phyloP scores from a whole-genome alignment of 1,140 invertebrate genomes.

The Leguminivora glycinivorella region DNA sequence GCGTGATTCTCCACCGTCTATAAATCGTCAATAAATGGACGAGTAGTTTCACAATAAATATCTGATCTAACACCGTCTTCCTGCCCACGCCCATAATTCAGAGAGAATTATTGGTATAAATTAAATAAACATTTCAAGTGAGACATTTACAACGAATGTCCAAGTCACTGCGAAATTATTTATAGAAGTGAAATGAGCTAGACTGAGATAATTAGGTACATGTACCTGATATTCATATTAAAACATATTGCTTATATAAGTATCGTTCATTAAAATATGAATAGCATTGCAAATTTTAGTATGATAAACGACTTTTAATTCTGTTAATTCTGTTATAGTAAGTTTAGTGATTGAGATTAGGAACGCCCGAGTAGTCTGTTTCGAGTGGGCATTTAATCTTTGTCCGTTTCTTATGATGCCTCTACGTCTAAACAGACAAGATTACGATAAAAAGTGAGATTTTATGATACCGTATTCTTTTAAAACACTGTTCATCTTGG shows the following conservation, averaged over 20 bases:
- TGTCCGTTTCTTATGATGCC: conserved; percentile 46
- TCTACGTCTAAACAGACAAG: conserved; percentile 47
- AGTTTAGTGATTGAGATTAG: conserved; percentile 33
- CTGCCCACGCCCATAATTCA: conserved; percentile 66
- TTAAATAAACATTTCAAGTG: conserved; percentile 72
- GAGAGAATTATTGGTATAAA: conserved; percentile 69
- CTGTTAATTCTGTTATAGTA: background rate
- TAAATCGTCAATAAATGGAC: conserved; percentile 59
- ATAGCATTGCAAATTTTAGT: background rate
- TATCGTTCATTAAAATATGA: background rate
- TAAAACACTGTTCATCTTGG: conserved; percentile 72
- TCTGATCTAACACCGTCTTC: conserved; percentile 68
- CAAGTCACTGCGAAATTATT: conserved; percentile 56
- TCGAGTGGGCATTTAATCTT: conserved; percentile 67
- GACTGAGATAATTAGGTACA: conserved; percentile 46
- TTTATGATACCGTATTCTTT: conserved; percentile 67
- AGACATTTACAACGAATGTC: conserved; percentile 60
- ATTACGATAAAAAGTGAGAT: conserved; percentile 69
- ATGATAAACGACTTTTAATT: background rate
- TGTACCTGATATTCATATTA: background rate
- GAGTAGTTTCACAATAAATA: conserved; percentile 64
- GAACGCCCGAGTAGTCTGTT: conserved; percentile 48
- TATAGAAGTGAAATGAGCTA: conserved; percentile 46
- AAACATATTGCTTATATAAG: background rate
- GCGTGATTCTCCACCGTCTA: conserved; percentile 39